Evolutionary conservation across 1,140 invertebrate genomes (phyloP).

Genomic region (Heliconius melpomene): DNA sequence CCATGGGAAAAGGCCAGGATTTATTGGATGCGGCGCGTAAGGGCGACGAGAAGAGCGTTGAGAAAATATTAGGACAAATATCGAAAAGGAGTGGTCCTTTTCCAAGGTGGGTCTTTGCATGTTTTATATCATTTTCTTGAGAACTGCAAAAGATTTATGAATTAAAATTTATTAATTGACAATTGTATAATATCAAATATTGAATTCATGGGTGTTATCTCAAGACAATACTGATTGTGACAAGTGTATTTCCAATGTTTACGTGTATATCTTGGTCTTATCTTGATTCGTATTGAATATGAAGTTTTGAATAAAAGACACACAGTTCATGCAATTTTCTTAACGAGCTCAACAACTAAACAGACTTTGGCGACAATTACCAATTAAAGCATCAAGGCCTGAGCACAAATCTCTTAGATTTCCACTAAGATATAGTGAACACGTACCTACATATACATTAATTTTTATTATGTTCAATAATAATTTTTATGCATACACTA

Average conservation of each 20-base stretch:
- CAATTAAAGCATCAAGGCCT: conserved; percentile 43
- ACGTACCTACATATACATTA: not conserved
- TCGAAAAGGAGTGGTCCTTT: conserved; percentile 95
- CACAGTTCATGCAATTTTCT: conserved; percentile 20
- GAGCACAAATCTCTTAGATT: conserved; percentile 22
- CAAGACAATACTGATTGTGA: conserved; percentile 14
- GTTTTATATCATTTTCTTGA: conserved; percentile 38
- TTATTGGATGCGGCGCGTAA: conserved; percentile 96
- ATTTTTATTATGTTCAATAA: not conserved
- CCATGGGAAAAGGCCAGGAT: conserved; percentile 98
- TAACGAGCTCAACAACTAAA: conserved; percentile 33
- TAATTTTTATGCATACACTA: not conserved
- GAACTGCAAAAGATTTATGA: conserved; percentile 14
- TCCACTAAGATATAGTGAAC: not conserved
- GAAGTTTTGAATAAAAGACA: conserved; percentile 18
- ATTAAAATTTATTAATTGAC: conserved; percentile 2
- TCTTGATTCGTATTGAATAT: conserved; percentile 24
- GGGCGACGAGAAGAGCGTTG: conserved; percentile 93
- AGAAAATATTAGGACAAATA: conserved; percentile 94
- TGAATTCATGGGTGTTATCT: not conserved
- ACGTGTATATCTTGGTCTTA: conserved; percentile 34
- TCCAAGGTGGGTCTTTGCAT: conserved; percentile 88
- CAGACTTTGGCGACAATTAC: conserved; percentile 33
- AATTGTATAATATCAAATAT: not conserved
- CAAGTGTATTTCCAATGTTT: conserved; percentile 37